Evolutionary conservation across 2,797 vertebrate genomes (phyloP).

Genomic region (Pipistrellus kuhlii): DNA sequence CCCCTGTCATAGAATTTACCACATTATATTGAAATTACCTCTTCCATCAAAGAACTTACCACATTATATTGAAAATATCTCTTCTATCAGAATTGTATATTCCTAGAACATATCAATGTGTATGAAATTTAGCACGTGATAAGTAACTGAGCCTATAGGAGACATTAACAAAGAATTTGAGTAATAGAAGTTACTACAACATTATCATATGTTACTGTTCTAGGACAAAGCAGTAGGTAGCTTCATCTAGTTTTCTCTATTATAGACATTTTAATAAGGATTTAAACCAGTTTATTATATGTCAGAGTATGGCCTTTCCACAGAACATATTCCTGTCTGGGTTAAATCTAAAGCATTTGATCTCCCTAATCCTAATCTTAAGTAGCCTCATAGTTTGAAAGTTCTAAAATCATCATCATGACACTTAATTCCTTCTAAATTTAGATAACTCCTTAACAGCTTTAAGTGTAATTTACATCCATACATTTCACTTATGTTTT

Average conservation of each 20-base stretch:
- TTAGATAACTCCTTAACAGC: constrained; percentile 4
- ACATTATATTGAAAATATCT: constrained; percentile 33
- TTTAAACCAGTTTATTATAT: constrained; percentile 19
- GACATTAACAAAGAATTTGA: constrained; percentile 22
- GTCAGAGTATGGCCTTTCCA: background rate
- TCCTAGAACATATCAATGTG: background rate
- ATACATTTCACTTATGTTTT: background rate
- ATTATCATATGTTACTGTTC: background rate
- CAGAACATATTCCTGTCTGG: background rate
- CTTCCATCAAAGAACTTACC: constrained; percentile 11
- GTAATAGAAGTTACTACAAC: background rate
- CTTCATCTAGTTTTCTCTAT: background rate
- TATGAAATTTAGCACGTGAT: background rate
- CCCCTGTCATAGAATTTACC: background rate
- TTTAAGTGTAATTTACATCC: background rate
- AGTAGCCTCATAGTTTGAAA: background rate
- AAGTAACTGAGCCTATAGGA: background rate
- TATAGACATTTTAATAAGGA: constrained; percentile 23
- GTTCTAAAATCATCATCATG: background rate
- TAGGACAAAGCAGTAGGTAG: background rate
- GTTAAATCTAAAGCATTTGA: background rate
- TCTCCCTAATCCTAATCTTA: background rate
- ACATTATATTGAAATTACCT: constrained; percentile 33
- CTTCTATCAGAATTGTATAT: background rate
- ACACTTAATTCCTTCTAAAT: constrained; percentile 1